Evolutionary conservation across 1,140 invertebrate genomes (phyloP).

Genomic region (Glossosoma conforme): DNA sequence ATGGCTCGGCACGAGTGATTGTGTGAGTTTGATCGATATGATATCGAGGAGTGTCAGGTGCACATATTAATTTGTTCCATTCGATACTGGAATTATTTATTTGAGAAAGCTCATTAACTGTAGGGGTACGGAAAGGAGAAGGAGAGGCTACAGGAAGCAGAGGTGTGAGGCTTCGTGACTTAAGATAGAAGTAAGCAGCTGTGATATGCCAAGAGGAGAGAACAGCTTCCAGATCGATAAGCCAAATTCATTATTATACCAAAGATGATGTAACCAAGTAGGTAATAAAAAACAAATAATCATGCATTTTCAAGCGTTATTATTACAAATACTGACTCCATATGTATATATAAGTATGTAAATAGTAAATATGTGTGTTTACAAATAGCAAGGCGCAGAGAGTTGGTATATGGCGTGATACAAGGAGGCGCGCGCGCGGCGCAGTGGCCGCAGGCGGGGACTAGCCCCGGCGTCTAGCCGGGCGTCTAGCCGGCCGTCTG

Average conservation of each 20-base stretch:
- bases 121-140: neutral
- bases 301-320: conserved; percentile 83
- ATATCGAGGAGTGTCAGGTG: no score
- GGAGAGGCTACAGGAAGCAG: conserved; percentile 24
- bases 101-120: no score
- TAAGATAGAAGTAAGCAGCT: conserved; percentile 30
- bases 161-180: conserved; percentile 29
- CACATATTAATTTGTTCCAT: no score
- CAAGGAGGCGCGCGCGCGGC: conserved; percentile 16
- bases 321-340: conserved; percentile 75
- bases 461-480: conserved; percentile 4
- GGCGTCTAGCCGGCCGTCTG: conserved; percentile 7
- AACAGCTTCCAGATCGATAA: conserved; percentile 32
- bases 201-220: conserved; percentile 33
- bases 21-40: no score
- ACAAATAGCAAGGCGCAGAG: conserved; percentile 33
- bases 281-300: conserved; percentile 83
- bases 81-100: no score
- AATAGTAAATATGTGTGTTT: conserved; percentile 38
- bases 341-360: conserved; percentile 52
- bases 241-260: conserved; percentile 32
- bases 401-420: conserved; percentile 32
- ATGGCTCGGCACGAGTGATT: no score
- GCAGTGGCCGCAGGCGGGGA: neutral
- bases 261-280: conserved; percentile 55